Percentiles rank a stretch among this genome's conserved stretches.
Conservation (phyloP, 2,113 vertebrate species). For the Otolemur garnettii region DNA sequence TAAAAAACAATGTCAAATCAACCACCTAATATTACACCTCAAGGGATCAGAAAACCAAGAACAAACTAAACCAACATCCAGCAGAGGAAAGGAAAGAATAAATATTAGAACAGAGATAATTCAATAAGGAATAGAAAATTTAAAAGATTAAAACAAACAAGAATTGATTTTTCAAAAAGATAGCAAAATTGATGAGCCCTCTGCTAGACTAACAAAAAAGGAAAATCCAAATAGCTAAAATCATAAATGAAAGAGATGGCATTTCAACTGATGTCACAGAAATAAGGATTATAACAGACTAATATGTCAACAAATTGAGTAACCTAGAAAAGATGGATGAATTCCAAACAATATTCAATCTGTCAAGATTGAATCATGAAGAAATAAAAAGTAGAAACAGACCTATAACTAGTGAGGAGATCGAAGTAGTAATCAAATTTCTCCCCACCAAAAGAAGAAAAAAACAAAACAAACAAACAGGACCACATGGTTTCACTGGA, state of each 20-base stretch:
- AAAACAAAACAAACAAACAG: background rate
- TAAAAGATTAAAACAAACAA: background rate
- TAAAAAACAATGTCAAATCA: background rate
- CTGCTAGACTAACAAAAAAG: background rate
- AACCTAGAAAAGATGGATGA: no score
- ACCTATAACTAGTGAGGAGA: no score
- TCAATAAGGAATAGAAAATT: background rate
- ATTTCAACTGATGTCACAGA: background rate
- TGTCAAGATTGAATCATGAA: no score
- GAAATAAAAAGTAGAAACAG: no score
- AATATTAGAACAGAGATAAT: background rate
- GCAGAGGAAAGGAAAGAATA: background rate
- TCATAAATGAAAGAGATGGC: background rate
- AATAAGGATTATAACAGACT: background rate
- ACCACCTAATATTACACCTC: background rate
- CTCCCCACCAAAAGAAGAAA: background rate
- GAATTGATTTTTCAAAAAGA: background rate
- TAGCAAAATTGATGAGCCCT: background rate
- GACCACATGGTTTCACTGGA: background rate
- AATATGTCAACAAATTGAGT: no score
- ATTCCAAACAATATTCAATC: no score
- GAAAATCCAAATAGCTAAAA: background rate
- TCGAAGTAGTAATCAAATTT: no score
- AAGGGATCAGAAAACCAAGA: background rate
- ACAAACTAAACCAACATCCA: background rate